These are phyloP conservation scores for Vannuccia rotundouncinata DNA, from an alignment of 2,888 invertebrate genomes.

Conservation along the genomic window DNA sequence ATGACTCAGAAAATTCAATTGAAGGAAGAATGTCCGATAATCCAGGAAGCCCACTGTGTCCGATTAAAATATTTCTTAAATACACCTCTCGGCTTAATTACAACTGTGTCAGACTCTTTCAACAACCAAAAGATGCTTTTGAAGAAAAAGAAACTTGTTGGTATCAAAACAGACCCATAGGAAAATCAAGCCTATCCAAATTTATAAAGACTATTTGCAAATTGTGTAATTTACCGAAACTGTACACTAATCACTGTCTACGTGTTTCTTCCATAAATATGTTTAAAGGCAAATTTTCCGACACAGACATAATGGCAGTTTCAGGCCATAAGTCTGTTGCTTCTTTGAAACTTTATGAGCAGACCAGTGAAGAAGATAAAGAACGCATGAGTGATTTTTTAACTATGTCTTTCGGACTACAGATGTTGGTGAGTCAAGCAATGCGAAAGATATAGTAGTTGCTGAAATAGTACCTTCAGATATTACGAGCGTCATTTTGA, in stretches of 20 bases:
- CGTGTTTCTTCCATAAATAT: slow-evolving; percentile 6
- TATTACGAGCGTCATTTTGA: not conserved
- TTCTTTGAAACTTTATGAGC: slow-evolving; percentile 23
- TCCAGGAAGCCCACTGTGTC: too few species aligned
- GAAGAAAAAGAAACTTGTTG: not conserved
- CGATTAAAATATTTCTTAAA: not conserved
- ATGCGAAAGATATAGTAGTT: not conserved
- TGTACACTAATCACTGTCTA: slow-evolving; percentile 4
- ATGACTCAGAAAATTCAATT: too few species aligned
- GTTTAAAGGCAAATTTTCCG: not conserved
- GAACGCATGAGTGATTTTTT: slow-evolving; percentile 5
- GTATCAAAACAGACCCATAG: slow-evolving; percentile 9
- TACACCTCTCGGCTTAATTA: not conserved
- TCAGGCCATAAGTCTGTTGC: slow-evolving; percentile 9
- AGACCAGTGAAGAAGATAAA: not conserved
- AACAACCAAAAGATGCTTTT: not conserved
- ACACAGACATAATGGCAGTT: slow-evolving; percentile 3
- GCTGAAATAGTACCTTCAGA: not conserved
- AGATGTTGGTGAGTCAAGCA: not conserved
- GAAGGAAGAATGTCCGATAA: too few species aligned
- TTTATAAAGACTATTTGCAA: slow-evolving; percentile 4
- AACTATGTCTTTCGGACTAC: not conserved
- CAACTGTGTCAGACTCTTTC: not conserved
- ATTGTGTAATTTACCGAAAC: not conserved
- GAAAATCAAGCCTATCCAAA: not conserved